Evolutionary conservation across 1,140 invertebrate species (phyloP), one percentile per base, ranked within the genome.

Genomic region (Bombus confusus): DNA sequence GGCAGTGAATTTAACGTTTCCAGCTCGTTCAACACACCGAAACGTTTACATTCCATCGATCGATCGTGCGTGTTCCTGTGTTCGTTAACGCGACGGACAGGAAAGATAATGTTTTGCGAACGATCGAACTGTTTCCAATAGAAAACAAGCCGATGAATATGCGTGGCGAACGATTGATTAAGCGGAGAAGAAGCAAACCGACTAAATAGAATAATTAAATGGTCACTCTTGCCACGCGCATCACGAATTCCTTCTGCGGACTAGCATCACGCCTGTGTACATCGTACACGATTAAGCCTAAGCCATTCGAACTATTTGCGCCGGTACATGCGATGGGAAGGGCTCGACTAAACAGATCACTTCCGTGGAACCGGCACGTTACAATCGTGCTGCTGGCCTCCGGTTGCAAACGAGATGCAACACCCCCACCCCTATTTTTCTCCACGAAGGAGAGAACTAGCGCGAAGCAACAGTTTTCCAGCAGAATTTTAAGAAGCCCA

Each of bases 261-360:
- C 37, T 62, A 52, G 18, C 74, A 85, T 88, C 83, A 41, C 34
- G 43, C 59, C 68, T 52, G 47, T 43, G 73, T 71, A 64, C 80
- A 34, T 31, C 37, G 62, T 86, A 87, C 77, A 82, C 89, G 86
- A 86, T 85, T 86, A 86, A 85, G 83, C 87, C 80, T 86, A 91
- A 92, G 87, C 89, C 82, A 87, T 86, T 74, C 87, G 18, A 90
- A 92, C 83, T 91, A 91, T 91, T 91, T 91, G 89, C 88, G 80
- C 41, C 71, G 83, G 89, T 90, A 88, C 90, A 88, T 74, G 84
- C 85, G 80, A 86, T 87, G 86, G 90, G 81, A 73, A 86, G 89
- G 87, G 78, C 90, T 77, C 88, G 88, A 91, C 89, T 90, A 89
- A 91, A 91, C 81, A 80, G 83, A 88, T 91, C 87, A 71, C 87